Conservation (phyloP, 2,888 invertebrate species). For the Papilio gigon region DNA sequence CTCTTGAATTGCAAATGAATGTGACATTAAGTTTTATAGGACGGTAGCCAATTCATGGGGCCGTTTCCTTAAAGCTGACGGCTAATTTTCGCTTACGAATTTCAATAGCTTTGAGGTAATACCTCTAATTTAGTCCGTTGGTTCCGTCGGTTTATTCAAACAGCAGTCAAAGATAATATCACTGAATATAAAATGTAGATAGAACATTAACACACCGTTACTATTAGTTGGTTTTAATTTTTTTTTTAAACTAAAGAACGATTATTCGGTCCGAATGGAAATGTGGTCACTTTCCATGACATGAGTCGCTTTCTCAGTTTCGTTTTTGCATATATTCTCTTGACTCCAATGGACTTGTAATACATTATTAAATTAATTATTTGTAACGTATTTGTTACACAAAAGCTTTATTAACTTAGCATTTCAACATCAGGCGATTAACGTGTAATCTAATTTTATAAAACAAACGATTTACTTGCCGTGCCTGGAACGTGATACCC, state of each 20-base stretch:
- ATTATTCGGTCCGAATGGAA: too few relatives aligned
- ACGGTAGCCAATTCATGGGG: constrained; percentile 79
- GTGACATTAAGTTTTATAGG: constrained; percentile 81
- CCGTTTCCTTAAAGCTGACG: constrained; percentile 72
- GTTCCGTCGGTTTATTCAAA: not conserved
- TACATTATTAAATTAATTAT: too few relatives aligned
- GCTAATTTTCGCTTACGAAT: constrained; percentile 78
- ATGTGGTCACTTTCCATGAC: too few relatives aligned
- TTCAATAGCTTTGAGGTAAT: constrained; percentile 40
- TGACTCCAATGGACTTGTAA: too few relatives aligned
- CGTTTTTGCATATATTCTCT: too few relatives aligned
- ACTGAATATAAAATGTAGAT: not conserved
- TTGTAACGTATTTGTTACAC: too few relatives aligned
- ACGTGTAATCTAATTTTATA: constrained; percentile 40
- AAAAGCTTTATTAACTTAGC: constrained; percentile 48
- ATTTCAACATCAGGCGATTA: constrained; percentile 46
- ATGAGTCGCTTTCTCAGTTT: too few relatives aligned
- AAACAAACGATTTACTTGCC: constrained; percentile 31
- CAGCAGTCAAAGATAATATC: not conserved
- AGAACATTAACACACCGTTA: not conserved
- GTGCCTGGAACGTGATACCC: constrained; percentile 24
- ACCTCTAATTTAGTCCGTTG: not conserved
- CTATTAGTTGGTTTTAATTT: too few relatives aligned
- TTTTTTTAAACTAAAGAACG: too few relatives aligned
- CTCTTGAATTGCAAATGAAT: constrained; percentile 82